A percentile compares a stretch with the other conserved stretches of the same genome.
Evolutionary conservation across 2,797 vertebrate species (phyloP).

Genomic region (Sciurus carolinensis): DNA sequence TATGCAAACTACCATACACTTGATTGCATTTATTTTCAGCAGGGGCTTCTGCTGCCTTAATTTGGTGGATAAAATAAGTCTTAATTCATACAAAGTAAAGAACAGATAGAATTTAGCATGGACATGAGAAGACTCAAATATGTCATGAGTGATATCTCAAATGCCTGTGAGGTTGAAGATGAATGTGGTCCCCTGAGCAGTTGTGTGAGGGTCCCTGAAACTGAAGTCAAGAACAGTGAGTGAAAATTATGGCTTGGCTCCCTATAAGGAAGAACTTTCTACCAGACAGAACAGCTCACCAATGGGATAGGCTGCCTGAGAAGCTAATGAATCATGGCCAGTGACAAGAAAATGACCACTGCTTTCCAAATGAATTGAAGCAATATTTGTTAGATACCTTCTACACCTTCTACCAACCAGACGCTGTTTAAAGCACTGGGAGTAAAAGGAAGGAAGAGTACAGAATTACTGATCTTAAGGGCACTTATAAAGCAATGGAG

Average conservation of each 20-base stretch:
- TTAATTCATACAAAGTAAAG: conserved; percentile 19
- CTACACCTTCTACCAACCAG: not conserved
- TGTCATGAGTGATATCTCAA: not conserved
- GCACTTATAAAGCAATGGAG: not conserved
- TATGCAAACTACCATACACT: not conserved
- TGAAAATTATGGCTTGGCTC: not conserved
- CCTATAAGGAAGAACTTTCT: not conserved
- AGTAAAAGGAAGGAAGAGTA: not conserved
- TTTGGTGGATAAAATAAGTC: not conserved
- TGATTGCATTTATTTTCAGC: not conserved
- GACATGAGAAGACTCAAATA: not conserved
- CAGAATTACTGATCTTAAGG: not conserved
- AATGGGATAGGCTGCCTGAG: not conserved
- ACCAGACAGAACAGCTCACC: not conserved
- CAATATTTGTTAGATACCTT: not conserved
- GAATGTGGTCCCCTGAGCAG: not conserved
- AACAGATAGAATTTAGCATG: not conserved
- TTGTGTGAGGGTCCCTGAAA: not conserved
- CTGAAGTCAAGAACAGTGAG: not conserved
- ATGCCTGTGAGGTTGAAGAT: not conserved
- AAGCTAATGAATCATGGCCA: not conserved
- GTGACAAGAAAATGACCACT: not conserved
- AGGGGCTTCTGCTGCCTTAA: not conserved
- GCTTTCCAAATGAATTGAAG: not conserved
- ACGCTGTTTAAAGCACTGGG: not conserved